Base-by-base conservation (phyloP, 2,113 vertebrate species). In the Parotia lawesii region DNA sequence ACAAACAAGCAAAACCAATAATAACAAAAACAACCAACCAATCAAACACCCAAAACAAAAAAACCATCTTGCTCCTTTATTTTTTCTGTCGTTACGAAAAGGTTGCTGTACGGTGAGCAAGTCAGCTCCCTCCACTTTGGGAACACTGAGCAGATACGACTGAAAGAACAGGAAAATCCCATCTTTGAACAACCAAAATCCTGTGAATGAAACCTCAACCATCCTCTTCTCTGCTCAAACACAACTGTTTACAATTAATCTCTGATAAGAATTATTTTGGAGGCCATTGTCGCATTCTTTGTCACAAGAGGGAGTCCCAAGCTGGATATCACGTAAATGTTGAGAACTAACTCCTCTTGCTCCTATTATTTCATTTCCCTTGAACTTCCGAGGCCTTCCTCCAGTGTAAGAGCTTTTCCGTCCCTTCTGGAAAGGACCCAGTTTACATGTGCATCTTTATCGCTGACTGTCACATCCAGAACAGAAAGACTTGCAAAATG, bases 271-370 rank as follows among this genome's bases (percentile, higher is more conserved):
- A 50, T 38, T 83, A 40, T 54, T 74, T 19, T 28, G n/a, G 51
- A 91, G 17, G 35, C 21, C 3, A 2, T 3, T n/a, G 18, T 27
- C 0, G 0, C 27, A 47, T 21, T 51, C n/a, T 71, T 58, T 60
- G 44, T 54, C 53, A 64, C 35, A 29, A n/a, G 21, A 60, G 33
- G 11, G 25, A 65, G 33, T 42, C 29, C 21, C 50, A 69, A 79
- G 54, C 35, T 47, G 48, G 18, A 6, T 14, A 38, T 35, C 33
- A 50, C 4, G 15, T 21, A 50, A 44, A 60, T 47, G 17, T 2
- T 42, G n/a, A 71, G 47, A 53, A 79, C 44, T 42, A 56, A 56
- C 42, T 75, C 47, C 54, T 73, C 29, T 29, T 70, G 54, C 8
- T 56, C 37, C 24, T 4, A 1, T 35, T 76, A 58, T 33, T 89